These are phyloP conservation scores for Eurosta solidaginis DNA, from an alignment of 1,140 invertebrate species.

Conservation along the genomic window DNA sequence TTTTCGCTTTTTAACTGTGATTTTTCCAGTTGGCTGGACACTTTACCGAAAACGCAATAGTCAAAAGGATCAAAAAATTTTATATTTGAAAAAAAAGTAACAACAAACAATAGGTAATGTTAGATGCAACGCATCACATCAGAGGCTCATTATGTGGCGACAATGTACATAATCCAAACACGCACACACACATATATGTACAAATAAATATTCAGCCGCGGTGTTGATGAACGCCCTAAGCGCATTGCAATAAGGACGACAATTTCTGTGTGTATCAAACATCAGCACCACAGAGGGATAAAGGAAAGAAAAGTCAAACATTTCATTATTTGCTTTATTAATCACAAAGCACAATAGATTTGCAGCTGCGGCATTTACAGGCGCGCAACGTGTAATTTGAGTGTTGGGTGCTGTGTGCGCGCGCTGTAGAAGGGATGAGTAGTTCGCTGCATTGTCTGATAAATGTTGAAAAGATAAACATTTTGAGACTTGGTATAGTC, in stretches of 20 bases:
- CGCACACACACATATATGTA: background rate
- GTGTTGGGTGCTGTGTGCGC: background rate
- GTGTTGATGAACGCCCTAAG: no score
- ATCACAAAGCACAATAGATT: background rate
- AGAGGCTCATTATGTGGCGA: slow-evolving; percentile 1
- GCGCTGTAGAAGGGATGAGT: no score
- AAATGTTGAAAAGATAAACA: no score
- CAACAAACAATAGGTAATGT: background rate
- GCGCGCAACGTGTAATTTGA: background rate
- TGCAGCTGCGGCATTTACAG: background rate
- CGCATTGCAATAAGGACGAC: no score
- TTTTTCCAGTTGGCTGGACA: slow-evolving; percentile 18
- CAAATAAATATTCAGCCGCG: no score
- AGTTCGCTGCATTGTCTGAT: no score
- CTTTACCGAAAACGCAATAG: background rate
- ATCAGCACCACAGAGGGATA: background rate
- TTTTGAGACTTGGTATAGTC: no score
- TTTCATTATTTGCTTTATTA: slow-evolving; percentile 29
- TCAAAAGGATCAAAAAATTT: background rate
- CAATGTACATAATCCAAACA: no score
- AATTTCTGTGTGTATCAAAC: no score
- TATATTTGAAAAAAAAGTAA: background rate
- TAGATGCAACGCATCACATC: background rate
- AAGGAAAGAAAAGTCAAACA: slow-evolving; percentile 18
- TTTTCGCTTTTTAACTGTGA: slow-evolving; percentile 11